These are phyloP conservation scores for Bucco capensis DNA, from an alignment of 2,113 vertebrate species.

Conservation along the genomic window DNA sequence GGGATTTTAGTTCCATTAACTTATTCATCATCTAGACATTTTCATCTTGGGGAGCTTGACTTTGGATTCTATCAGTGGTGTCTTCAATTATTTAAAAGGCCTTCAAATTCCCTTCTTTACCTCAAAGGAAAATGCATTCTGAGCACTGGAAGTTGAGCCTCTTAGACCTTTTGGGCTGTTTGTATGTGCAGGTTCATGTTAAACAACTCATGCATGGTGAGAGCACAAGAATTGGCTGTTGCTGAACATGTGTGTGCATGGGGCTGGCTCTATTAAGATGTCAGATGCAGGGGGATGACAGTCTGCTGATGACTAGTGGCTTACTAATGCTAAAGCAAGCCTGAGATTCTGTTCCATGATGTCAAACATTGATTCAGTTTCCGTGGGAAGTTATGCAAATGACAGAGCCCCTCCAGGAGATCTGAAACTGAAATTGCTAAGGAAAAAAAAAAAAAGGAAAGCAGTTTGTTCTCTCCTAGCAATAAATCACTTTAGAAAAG, in stretches of 20 bases:
- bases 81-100: constrained; percentile 69
- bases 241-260: constrained; percentile 8
- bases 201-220: not conserved
- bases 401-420: constrained; percentile 33
- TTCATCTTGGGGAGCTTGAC: constrained; percentile 66
- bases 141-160: not conserved
- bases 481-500: not conserved
- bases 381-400: constrained; percentile 65
- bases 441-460: not conserved
- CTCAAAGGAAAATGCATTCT: constrained; percentile 26
- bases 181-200: not conserved
- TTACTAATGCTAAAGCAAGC: constrained; percentile 58
- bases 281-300: constrained; percentile 42
- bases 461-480: not conserved
- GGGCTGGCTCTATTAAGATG: constrained; percentile 43
- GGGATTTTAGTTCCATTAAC: constrained; percentile 76
- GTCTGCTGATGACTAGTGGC: constrained; percentile 49
- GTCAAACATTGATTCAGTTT: constrained; percentile 68
- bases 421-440: not conserved
- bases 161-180: not conserved
- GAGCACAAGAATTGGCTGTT: not conserved
- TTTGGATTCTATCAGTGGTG: constrained; percentile 65
- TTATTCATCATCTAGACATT: constrained; percentile 72
- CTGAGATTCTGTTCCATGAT: constrained; percentile 56
- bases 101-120: constrained; percentile 46